Percentiles rank a stretch among this genome's conserved stretches.
Conservation (phyloP, 1,140 invertebrate species). For the Prorops nasuta region DNA sequence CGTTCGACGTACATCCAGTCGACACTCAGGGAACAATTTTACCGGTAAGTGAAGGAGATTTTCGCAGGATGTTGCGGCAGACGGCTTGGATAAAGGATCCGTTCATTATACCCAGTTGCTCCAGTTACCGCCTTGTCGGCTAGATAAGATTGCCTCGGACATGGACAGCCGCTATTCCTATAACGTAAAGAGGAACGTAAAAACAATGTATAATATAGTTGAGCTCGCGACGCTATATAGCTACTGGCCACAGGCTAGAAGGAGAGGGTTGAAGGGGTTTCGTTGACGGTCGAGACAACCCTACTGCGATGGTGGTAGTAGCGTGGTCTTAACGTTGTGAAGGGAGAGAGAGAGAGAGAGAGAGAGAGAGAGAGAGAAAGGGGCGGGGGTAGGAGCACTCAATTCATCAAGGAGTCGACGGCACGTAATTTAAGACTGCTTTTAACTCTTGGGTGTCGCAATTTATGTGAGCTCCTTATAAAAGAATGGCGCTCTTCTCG, state of each 20-base stretch:
- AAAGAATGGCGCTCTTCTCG: constrained; percentile 53
- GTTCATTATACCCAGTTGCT: constrained; percentile 39
- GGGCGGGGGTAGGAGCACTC: constrained; percentile 44
- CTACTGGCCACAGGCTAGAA: neutral
- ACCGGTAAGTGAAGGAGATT: neutral
- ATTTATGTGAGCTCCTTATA: constrained; percentile 59
- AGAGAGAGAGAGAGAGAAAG: constrained; percentile 4
- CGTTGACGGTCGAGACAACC: neutral
- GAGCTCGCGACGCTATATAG: neutral
- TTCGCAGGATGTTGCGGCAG: neutral
- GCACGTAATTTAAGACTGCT: constrained; percentile 59
- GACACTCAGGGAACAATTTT: neutral
- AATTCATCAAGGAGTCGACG: constrained; percentile 58
- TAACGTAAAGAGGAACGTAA: constrained; percentile 33
- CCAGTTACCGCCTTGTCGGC: constrained; percentile 31
- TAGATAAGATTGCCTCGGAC: constrained; percentile 24
- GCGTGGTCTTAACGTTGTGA: too few relatives aligned
- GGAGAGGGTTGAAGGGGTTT: constrained; percentile 2
- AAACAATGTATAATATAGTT: constrained; percentile 44
- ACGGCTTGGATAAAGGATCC: constrained; percentile 23
- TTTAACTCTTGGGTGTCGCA: constrained; percentile 58
- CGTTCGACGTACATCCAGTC: neutral
- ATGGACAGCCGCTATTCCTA: constrained; percentile 9
- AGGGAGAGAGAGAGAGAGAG: constrained; percentile 16
- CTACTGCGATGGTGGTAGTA: neutral